Evolutionary conservation across 1,140 invertebrate species (phyloP), one percentile per base, ranked within the genome.

Genomic region (Amphibalanus amphitrite): DNA sequence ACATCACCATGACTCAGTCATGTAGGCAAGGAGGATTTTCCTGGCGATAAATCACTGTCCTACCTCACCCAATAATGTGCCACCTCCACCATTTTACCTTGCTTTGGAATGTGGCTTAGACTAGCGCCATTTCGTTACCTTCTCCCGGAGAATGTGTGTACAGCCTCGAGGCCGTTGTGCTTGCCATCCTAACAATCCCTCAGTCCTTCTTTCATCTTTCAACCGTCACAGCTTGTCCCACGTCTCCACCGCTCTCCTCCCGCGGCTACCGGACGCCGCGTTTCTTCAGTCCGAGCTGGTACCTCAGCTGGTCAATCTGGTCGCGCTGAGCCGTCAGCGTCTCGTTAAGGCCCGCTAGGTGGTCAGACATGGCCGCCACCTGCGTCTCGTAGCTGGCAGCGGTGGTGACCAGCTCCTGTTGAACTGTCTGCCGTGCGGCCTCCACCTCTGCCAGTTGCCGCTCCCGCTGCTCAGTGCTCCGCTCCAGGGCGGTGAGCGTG

Each of bases 241-340:
- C 13, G 6, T 23, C 23, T 20, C 47, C 13, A 3, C 47, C 1
- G 47, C 47, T 59, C 47, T 20, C 1, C 47, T 59, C 47, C 47
- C 47, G 6, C 47, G 13, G 38, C 47, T 59, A 59, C 47, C 47
- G 47, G 17, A 17, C 23, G 26, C 20, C 72, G 69, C 70, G 76
- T 78, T 84, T 83, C 80, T 84, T 84, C 73, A 79, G 80, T 71
- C 76, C 78, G 71, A 84, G 77, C 77, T 85, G 81, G 75, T 81
- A 83, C 77, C 83, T 84, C 40, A 86, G 75, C 74, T 84, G 81
- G 71, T 87, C 84, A 75, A 89, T 87, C 20, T 68, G 30, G 38
- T 75, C 74, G n/a, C 71, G 30, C 40, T 75, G 74, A 8, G 29
- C 64, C 26, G 74, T 72, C 59, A 75, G 69, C 59, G 72, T 75